Base-by-base conservation (phyloP, 2,797 vertebrate genomes). In the Tangara arthus region DNA sequence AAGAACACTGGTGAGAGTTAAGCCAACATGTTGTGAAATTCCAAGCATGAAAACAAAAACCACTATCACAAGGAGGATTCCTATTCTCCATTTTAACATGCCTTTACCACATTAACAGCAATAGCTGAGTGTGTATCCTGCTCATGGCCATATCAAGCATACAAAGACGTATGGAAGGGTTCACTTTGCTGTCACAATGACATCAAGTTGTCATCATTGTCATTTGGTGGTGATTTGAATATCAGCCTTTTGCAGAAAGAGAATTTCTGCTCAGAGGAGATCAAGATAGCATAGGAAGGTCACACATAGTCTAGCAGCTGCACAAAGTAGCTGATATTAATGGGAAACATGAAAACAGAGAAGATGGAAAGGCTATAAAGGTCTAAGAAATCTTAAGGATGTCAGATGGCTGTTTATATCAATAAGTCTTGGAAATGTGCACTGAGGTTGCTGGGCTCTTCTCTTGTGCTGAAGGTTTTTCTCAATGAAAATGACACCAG, bases 291-390 rank as follows among this genome's bases (percentile, higher is more conserved):
- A 42, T 1, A 52, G 30, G 61, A 92, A 78, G 46, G 60, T 89
- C 77, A 91, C 27, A 18, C 1, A 2, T 5, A 66, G 23, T 71
- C 19, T 24, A 79, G 26, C 57, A 46, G n/a, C 8, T 9, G 41
- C 39, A 53, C 26, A 77, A 81, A 89, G 56, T 12, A 81, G 24
- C 27, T 78, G 52, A 28, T 77, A 61, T 57, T 87, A 76, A 79
- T 66, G 21, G n/a, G 28, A 81, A 79, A 18, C 34, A 42, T 30
- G 52, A 83, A 92, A 63, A 21, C 34, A 76, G 37, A 32, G 49
- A 93, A 66, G 59, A 88, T 28, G 59, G 63, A 95, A 95, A 91
- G 22, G 47, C 41, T 88, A 34, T 70, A 79, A 92, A 87, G 34
- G 75, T 70, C 66, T 72, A 85, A 81, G 71, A 65, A 76, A 59